Evolutionary conservation across 2,888 invertebrate species (phyloP).

Genomic region (Ariolimax columbianus): DNA sequence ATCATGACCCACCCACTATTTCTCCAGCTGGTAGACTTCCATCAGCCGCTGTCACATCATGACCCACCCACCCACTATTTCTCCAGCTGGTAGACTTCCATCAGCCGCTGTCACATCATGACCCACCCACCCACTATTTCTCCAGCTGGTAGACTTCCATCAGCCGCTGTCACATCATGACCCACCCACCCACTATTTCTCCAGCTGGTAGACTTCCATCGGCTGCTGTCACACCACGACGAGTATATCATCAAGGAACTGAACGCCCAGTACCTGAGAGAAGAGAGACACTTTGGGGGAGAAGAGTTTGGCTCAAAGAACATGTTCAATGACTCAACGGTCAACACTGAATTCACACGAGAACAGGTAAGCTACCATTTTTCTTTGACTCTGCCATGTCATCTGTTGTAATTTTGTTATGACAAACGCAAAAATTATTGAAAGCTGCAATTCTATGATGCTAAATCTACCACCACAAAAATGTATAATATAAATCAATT

Average conservation of each 20-base stretch:
- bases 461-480: no score
- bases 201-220: constrained; percentile 72
- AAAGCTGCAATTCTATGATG: no score
- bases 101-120: constrained; percentile 71
- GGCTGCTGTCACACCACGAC: constrained; percentile 73
- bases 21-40: constrained; percentile 72
- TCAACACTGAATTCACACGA: constrained; percentile 64
- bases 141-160: no score
- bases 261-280: constrained; percentile 69
- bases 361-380: constrained; percentile 60
- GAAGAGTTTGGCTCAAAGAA: constrained; percentile 63
- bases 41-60: constrained; percentile 70
- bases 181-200: no score
- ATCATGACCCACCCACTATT: no score
- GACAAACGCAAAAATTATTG: no score
- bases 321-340: constrained; percentile 67
- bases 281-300: constrained; percentile 73
- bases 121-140: no score
- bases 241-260: constrained; percentile 65
- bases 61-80: no score
- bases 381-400: no score
- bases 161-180: no score
- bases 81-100: constrained; percentile 73
- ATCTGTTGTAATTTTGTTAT: no score
- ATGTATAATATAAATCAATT: no score